Conservation (phyloP, 2,113 vertebrate genomes). For the Atlantisia rogersi region DNA sequence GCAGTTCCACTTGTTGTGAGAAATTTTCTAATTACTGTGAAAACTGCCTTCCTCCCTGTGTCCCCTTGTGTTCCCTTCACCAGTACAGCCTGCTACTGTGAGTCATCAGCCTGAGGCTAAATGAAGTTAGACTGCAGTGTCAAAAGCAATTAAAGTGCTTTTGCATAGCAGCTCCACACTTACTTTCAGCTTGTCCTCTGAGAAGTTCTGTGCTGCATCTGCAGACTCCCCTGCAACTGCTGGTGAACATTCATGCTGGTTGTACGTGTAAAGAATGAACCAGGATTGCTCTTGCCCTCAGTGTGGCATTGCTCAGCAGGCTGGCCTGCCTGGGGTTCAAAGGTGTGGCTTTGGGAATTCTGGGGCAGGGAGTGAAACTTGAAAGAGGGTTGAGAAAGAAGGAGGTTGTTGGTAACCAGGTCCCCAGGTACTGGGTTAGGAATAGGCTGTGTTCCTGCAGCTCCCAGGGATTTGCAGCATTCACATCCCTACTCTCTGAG, state of each 20-base stretch:
- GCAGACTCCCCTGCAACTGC: not conserved
- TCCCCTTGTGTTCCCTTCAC: not conserved
- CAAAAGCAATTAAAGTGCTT: constrained; percentile 17
- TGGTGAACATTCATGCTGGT: not conserved
- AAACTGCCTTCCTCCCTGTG: not conserved
- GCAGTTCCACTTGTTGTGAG: not conserved
- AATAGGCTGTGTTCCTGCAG: not conserved
- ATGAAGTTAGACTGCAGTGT: constrained; percentile 17
- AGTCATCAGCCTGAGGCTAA: constrained; percentile 29
- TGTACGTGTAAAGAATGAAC: not conserved
- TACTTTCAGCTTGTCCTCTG: constrained; percentile 12
- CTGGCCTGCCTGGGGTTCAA: not conserved
- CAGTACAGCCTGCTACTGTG: not conserved
- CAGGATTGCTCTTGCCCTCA: not conserved
- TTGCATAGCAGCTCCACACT: not conserved
- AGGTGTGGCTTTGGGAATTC: not conserved
- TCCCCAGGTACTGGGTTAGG: not conserved
- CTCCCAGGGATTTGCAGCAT: not conserved
- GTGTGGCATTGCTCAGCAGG: not conserved
- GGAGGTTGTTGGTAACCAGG: not conserved
- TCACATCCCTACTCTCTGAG: not conserved
- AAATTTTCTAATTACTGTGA: not conserved
- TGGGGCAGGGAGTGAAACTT: not conserved
- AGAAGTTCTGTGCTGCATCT: not conserved
- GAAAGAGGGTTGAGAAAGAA: not conserved